phyloP scores from a whole-genome alignment of 30 jellyfish, hydroid and myxozoan species.

The Sanderia malayensis region DNA sequence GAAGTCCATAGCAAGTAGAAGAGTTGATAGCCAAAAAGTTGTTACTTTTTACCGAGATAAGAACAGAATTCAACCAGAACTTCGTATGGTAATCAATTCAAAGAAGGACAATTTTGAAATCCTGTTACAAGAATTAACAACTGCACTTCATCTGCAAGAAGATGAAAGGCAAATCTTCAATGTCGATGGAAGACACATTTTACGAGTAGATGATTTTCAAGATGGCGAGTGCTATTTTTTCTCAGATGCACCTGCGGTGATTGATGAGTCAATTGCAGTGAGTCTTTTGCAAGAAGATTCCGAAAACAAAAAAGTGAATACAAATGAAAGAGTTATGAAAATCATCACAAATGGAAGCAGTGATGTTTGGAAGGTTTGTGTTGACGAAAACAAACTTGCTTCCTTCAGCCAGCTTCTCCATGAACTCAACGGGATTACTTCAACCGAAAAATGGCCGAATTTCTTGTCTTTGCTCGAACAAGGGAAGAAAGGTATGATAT shows the following conservation, averaged over 20 bases:
- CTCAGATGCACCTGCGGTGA: conserved; percentile 28
- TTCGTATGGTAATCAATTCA: conserved; percentile 55
- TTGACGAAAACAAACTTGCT: conserved; percentile 43
- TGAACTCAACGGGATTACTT: conserved; percentile 44
- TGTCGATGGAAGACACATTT: conserved; percentile 30
- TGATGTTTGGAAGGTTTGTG: conserved; percentile 30
- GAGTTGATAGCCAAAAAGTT: conserved; percentile 47
- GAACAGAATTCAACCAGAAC: conserved; percentile 68
- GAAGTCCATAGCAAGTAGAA: neutral
- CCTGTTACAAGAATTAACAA: conserved; percentile 52
- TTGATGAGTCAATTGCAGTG: neutral
- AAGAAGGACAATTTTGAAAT: conserved; percentile 27
- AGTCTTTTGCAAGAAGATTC: neutral
- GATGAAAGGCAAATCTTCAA: conserved; percentile 47
- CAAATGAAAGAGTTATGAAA: conserved; percentile 30
- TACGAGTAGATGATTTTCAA: conserved; percentile 56
- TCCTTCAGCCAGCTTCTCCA: conserved; percentile 49
- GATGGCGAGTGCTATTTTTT: conserved; percentile 71
- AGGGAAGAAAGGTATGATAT: conserved; percentile 69
- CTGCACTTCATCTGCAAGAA: conserved; percentile 46
- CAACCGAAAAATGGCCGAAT: conserved; percentile 64
- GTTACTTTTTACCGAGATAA: conserved; percentile 67
- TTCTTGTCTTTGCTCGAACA: conserved; percentile 57
- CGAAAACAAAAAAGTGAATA: conserved; percentile 2
- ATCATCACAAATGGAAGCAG: conserved; percentile 25